These are phyloP conservation scores for Esox lucius DNA, from an alignment of 2,797 vertebrate species.

Conservation along the genomic window DNA sequence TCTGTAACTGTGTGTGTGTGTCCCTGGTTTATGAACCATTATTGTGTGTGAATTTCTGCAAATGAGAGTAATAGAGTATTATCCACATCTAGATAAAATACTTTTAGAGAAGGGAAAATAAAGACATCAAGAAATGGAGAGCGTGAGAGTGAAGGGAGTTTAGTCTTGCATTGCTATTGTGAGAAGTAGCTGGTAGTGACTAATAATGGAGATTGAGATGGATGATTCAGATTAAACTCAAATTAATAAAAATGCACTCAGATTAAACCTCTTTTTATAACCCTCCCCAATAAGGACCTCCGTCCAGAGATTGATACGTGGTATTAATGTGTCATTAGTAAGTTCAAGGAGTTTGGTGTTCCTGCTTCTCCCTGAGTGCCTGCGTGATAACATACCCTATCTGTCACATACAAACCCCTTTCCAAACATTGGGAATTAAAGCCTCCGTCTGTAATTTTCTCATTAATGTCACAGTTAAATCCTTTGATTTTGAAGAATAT, in stretches of 20 bases:
- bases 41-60: slow-evolving; percentile 1
- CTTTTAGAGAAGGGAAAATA: not conserved
- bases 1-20: slow-evolving; percentile 1
- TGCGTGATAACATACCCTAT: slow-evolving; percentile 18
- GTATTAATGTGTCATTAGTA: slow-evolving; percentile 47
- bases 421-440: slow-evolving; percentile 16
- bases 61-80: too few relatives aligned
- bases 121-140: not conserved
- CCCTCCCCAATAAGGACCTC: slow-evolving; percentile 46
- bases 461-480: not conserved
- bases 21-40: too few relatives aligned
- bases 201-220: slow-evolving; percentile 50
- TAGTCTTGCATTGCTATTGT: slow-evolving; percentile 17
- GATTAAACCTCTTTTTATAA: slow-evolving; percentile 31
- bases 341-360: slow-evolving; percentile 18
- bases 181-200: slow-evolving; percentile 24
- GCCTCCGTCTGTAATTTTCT: not conserved
- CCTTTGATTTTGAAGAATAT: not conserved
- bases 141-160: not conserved
- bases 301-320: slow-evolving; percentile 47
- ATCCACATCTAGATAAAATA: not conserved
- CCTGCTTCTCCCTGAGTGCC: slow-evolving; percentile 33
- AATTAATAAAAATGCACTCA: slow-evolving; percentile 36
- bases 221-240: slow-evolving; percentile 48
- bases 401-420: slow-evolving; percentile 25